A percentile compares a stretch with the other conserved stretches of the same genome.
Conservation (phyloP, 1,140 invertebrate genomes). For the Popillia japonica region DNA sequence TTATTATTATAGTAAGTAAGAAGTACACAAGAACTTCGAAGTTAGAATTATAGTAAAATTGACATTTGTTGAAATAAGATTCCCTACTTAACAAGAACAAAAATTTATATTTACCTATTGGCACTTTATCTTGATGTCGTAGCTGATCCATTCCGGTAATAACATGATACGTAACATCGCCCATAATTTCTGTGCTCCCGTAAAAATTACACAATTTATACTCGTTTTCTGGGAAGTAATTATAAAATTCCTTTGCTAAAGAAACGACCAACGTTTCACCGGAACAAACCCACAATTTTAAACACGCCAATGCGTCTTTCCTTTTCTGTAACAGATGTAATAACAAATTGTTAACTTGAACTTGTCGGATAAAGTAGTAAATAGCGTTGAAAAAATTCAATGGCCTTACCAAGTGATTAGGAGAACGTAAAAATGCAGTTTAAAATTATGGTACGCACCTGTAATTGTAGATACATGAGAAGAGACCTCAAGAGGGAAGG, state of each 20-base stretch:
- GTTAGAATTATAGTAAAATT: no score
- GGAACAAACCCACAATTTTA: constrained; percentile 84
- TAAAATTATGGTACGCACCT: constrained; percentile 47
- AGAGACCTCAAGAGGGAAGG: constrained; percentile 82
- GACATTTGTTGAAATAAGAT: no score
- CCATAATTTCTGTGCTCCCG: constrained; percentile 89
- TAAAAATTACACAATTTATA: constrained; percentile 85
- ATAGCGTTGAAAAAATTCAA: background rate
- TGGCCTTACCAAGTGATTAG: background rate
- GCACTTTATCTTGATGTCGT: constrained; percentile 72
- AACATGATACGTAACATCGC: constrained; percentile 77
- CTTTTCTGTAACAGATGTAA: constrained; percentile 52
- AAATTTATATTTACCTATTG: constrained; percentile 71
- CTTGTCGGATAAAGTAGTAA: background rate
- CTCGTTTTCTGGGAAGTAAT: constrained; percentile 67
- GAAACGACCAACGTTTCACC: constrained; percentile 77
- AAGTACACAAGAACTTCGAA: no score
- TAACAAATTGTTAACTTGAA: background rate
- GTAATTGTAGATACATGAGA: constrained; percentile 67
- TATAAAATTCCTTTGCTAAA: constrained; percentile 77
- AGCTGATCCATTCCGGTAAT: constrained; percentile 66
- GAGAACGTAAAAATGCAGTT: background rate
- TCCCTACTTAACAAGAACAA: background rate
- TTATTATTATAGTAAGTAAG: no score
- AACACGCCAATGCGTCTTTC: constrained; percentile 59